Base-by-base conservation (phyloP, 2,113 vertebrate species). In the Xenus cinereus region DNA sequence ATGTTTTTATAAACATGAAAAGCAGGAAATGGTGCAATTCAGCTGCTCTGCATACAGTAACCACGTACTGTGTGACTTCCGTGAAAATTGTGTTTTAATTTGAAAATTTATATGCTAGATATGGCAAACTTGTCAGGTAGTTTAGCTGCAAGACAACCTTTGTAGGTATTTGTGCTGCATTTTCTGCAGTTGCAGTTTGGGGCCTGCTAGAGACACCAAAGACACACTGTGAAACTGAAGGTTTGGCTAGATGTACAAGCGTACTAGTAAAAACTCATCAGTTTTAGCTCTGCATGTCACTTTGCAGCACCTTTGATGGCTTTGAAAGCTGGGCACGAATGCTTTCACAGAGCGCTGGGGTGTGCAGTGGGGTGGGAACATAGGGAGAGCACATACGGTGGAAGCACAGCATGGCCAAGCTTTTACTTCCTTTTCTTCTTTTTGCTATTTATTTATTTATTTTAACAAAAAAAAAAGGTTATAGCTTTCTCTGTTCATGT, bases 1-100 rank as follows among this genome's bases (percentile, higher is more conserved):
- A n/a, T 64, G 37, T 92, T 97, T 91, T 90, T 72, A 63, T 85
- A 76, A 93, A 94, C 93, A 74, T 12, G 16, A 77, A 96, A 95
- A 85, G 20, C 88, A 94, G 91, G 74, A 98, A 97, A 72, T 94
- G 71, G 22, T 83, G 43, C 14, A 48, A 9, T 76, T 88, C 20
- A 35, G 87, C 54, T 64, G 10, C 10, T 93, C 30, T 62, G 13
- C 30, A 7, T 82, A 46, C 35, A 28, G 28, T 54, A 54, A 60
- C 21, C 7, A 7, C 9, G 6, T 54, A 23, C 32, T n/a, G 2
- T 84, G 33, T 92, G 68, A 39, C 43, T 48, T 62, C 10, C 1
- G 2, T 81, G 63, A 72, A 92, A 72, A 82, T 26, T 32, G 63
- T 28, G 2, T 67, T 75, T 76, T 9, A 32, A 45, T 72, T 68